Percentiles rank a stretch among this genome's conserved stretches.
phyloP scores from a whole-genome alignment of 1,140 invertebrate genomes.

The Aleiodes sp. region DNA sequence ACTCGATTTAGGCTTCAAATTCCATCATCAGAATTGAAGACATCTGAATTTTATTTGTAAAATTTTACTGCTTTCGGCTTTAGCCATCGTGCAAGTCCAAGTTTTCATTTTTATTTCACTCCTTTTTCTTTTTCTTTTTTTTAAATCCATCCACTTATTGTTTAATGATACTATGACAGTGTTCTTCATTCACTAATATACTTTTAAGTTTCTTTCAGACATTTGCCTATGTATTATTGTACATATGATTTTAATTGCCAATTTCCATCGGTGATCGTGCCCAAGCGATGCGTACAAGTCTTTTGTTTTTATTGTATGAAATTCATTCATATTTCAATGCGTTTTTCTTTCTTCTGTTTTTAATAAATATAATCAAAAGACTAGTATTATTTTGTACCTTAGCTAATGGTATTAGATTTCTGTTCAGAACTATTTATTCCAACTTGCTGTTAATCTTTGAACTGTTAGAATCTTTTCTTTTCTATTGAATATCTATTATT shows the following conservation, averaged over 20 bases:
- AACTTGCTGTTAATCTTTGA: neutral
- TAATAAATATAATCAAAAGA: slow-evolving; percentile 5
- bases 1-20: neutral
- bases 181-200: neutral
- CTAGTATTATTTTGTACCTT: slow-evolving; percentile 19
- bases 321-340: neutral
- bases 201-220: neutral
- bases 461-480: slow-evolving; percentile 7
- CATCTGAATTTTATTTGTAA: slow-evolving; percentile 20
- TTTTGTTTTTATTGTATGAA: slow-evolving; percentile 8
- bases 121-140: neutral
- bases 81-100: neutral
- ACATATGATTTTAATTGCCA: neutral
- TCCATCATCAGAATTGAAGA: neutral
- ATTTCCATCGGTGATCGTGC: no score
- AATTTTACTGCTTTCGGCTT: neutral
- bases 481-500: neutral
- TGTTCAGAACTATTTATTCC: neutral
- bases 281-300: neutral
- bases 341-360: neutral
- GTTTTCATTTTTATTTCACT: neutral
- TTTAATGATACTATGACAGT: neutral
- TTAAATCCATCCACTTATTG: neutral
- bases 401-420: slow-evolving; percentile 4
- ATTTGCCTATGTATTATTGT: slow-evolving; percentile 7